phyloP scores from a whole-genome alignment of 2,888 invertebrate species.

The Platynereis dumerilii region DNA sequence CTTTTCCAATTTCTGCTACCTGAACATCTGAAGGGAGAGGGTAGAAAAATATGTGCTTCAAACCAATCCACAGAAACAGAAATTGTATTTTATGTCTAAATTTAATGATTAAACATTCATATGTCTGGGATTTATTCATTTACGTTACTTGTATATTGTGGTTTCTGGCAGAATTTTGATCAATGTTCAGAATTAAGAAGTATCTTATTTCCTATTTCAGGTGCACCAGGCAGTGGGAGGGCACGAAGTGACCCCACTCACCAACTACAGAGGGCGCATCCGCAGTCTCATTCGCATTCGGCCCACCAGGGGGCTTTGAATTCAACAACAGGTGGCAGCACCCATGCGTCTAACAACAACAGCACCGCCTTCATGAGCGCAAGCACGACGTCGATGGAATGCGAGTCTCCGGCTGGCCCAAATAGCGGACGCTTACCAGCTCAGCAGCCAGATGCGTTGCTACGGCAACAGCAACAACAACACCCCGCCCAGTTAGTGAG shows the following conservation, averaged over 20 bases:
- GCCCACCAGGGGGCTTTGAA: conserved; percentile 38
- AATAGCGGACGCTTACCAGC: conserved; percentile 11
- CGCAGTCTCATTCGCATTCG: conserved; percentile 46
- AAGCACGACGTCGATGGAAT: conserved; percentile 73
- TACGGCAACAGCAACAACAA: conserved; percentile 45
- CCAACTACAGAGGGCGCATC: conserved; percentile 56
- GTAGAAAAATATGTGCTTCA: too few species aligned
- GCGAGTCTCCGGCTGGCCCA: conserved; percentile 66
- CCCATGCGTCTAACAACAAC: conserved; percentile 33
- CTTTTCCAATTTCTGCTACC: too few species aligned
- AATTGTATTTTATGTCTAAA: too few species aligned
- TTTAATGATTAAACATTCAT: too few species aligned
- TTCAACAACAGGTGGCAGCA: conserved; percentile 15
- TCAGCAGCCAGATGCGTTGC: conserved; percentile 42
- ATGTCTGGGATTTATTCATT: too few species aligned
- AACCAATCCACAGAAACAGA: too few species aligned
- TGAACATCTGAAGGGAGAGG: too few species aligned
- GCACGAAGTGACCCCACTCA: conserved; percentile 57
- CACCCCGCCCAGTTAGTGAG: conserved; percentile 24
- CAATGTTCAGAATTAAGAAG: too few species aligned
- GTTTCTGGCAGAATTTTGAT: too few species aligned
- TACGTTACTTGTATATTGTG: too few species aligned
- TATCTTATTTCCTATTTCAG: too few species aligned
- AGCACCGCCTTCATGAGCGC: conserved; percentile 9
- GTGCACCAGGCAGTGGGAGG: conserved; percentile 9